Base-by-base conservation (phyloP, 1,140 invertebrate species). In the Muscidifurax raptorellus region DNA sequence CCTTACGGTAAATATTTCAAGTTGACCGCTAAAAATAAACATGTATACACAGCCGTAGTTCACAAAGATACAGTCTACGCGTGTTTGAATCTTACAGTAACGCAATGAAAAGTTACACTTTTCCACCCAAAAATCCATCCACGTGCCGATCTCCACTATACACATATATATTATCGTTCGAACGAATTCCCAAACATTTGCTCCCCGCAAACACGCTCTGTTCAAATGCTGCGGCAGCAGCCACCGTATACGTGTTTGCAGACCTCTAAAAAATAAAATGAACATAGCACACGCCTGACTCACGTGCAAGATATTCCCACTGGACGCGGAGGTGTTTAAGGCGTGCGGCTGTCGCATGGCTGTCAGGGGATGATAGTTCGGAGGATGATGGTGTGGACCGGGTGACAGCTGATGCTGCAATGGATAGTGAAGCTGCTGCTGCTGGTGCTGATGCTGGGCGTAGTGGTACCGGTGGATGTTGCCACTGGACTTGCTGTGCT, bases 281-380 rank as follows among this genome's bases (percentile, higher is more conserved):
- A 2, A 52, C 13, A 52, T 5, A 52, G 10, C 4, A 40, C 10
- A 40, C 10, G 40, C 10, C 18, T 59, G 18, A 22, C 92, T 90
- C 90, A 96, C 95, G 89, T 96, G 95, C 84, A 96, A 92, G 90
- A 96, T 95, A 81, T 95, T 96, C 64, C 95, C 94, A 88, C 94
- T 95, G 32, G 95, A 95, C 13, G 94, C 93, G 40, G 95, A 95
- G 86, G 93, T 95, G 86, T 95, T 94, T 9, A 95, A 89, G 27
- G 90, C 89, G 85, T 94, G 91, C 30, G 91, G 87, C 71, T 88
- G 90, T 86, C 88, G 88, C 84, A 89, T 90, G 87, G 89, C 91
- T 86, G 86, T 78, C 84, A 92, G 87, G 86, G 93, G 87, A 87
- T 93, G 87, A 91, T 92, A 90, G 88, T 88, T 85, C 72, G 90